These are phyloP conservation scores for Brachionus manjavacas DNA, from an alignment of 1,140 invertebrate species.

Conservation along the genomic window DNA sequence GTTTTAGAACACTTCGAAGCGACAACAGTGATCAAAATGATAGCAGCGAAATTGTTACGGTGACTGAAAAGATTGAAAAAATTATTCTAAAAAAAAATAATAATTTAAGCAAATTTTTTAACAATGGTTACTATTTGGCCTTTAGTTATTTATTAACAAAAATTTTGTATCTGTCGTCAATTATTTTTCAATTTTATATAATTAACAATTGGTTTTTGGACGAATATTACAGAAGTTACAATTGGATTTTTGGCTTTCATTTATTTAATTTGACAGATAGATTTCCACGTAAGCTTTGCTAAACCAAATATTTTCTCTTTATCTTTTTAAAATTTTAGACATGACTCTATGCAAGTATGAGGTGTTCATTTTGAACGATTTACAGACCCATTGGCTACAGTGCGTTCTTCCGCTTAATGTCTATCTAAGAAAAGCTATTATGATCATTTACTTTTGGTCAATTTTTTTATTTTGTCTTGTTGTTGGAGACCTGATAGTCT, in stretches of 20 bases:
- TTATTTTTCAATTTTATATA: background rate
- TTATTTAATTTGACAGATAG: background rate
- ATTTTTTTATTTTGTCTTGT: background rate
- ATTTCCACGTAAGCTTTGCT: conserved; percentile 1
- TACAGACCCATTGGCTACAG: conserved; percentile 27
- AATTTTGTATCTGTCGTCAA: background rate
- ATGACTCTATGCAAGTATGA: conserved; percentile 31
- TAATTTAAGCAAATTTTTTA: background rate
- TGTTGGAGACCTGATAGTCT: background rate
- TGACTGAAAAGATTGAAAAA: background rate
- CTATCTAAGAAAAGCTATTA: background rate
- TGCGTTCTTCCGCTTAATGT: conserved; percentile 18
- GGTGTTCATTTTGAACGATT: background rate
- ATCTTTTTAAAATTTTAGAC: background rate
- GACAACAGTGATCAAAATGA: conserved; percentile 11
- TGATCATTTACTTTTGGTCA: conserved; percentile 1
- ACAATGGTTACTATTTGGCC: conserved; percentile 6
- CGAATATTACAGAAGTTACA: background rate
- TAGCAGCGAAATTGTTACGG: background rate
- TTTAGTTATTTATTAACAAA: background rate
- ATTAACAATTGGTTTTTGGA: conserved; percentile 19
- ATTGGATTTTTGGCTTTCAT: conserved; percentile 7
- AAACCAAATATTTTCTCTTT: background rate
- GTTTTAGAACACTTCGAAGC: background rate
- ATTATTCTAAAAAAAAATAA: background rate